Evolutionary conservation across 2,888 invertebrate genomes (phyloP), one percentile per base, ranked within the genome.

Genomic region (Tetanocera ferruginea): DNA sequence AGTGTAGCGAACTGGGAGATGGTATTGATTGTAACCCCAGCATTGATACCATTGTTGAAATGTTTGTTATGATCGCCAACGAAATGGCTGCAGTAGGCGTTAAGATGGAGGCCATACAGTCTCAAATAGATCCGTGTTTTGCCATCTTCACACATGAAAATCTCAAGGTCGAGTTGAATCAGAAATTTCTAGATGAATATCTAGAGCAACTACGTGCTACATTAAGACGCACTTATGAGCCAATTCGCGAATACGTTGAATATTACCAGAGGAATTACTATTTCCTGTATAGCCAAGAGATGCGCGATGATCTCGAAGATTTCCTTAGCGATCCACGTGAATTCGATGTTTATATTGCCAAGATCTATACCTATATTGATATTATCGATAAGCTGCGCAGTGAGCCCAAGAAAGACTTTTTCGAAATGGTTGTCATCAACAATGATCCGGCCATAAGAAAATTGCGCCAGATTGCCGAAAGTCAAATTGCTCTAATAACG

Each of bases 381-480:
- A 93, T 92, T 72, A 91, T 93, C 81, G 91, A 92, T 23, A 91
- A 91, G 86, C 91, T 94, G 57, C 92, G 92, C 17, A 91, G 91
- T 25, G 92, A 93, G 86, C 91, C 94, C 23, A 91, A 92, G 83
- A 93, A 93, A 82, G 94, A 94, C 86, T 94, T 93, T 86, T 95
- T 95, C 83, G 91, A 92, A 57, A 91, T 93, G 80, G 93, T 93
- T 1, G 91, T 92, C 57, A 90, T 95, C 1, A 90, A 92, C 81
- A 93, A 95, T 84, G 90, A 92, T 3, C 91, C 92, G 75, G 94
- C 94, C 83, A 92, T 94, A 34, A 89, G 89, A 14, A 93, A 92
- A 3, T 89, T 95, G 76, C 93, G 93, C 84, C 82, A 84, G 4
- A 92, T 93, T 79, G 92, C 93, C 2, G 89, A 91, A 70, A 89